Evolutionary conservation across 2,888 invertebrate genomes (phyloP).

Genomic region (Rhabditoides inermis): DNA sequence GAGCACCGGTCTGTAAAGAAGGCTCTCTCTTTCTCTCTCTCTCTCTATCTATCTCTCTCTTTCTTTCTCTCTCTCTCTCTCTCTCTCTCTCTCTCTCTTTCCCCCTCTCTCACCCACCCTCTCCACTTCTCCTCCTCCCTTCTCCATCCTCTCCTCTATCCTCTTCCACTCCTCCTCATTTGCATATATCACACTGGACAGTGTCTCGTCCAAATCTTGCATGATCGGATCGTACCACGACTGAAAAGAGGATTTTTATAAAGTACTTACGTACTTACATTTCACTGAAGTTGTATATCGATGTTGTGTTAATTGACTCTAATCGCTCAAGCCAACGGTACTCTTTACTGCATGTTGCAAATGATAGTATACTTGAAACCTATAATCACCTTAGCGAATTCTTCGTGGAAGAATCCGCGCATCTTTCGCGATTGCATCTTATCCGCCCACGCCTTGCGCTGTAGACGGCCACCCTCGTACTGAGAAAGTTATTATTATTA

Average conservation of each 20-base stretch:
- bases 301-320: no score
- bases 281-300: no score
- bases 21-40: no score
- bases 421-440: slow-evolving; percentile 50
- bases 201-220: slow-evolving; percentile 41
- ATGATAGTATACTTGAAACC: no score
- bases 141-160: slow-evolving; percentile 17
- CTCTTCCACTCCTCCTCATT: slow-evolving; percentile 33
- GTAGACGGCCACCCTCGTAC: slow-evolving; percentile 41
- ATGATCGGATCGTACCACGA: slow-evolving; percentile 42
- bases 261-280: no score
- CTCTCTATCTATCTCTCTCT: no score
- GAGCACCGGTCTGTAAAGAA: slow-evolving; percentile 37
- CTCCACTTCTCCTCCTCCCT: no score
- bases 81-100: no score
- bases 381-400: slow-evolving; percentile 48
- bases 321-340: no score
- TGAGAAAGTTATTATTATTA: slow-evolving; percentile 16
- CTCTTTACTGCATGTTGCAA: no score
- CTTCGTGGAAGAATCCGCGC: slow-evolving; percentile 49
- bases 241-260: slow-evolving; percentile 27
- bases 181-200: slow-evolving; percentile 36
- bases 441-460: slow-evolving; percentile 47
- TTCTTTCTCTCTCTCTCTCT: no score
- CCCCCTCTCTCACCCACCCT: no score